A percentile compares a stretch with the other conserved stretches of the same genome.
Evolutionary conservation across 2,797 vertebrate genomes (phyloP).

Genomic region (Pantherophis vulpinus): DNA sequence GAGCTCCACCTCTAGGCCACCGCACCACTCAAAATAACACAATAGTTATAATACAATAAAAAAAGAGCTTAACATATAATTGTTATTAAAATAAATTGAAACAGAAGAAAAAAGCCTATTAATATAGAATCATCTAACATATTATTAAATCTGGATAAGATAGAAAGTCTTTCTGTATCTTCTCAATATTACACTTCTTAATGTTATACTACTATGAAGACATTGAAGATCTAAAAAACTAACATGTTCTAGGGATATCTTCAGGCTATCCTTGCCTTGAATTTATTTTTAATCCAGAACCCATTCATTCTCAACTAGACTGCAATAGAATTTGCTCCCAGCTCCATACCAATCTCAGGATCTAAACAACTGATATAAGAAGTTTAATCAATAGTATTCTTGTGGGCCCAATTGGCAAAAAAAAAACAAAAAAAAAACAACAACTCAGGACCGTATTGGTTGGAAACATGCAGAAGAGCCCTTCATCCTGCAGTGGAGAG

Average conservation of each 20-base stretch:
- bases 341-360: neutral
- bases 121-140: neutral
- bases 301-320: neutral
- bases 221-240: neutral
- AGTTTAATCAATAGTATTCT: neutral
- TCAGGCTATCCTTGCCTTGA: neutral
- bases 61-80: neutral
- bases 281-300: neutral
- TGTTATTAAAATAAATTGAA: neutral
- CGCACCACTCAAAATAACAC: neutral
- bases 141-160: neutral
- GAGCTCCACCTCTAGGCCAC: no score
- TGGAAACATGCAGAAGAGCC: no score
- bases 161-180: neutral
- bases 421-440: no score
- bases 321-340: neutral
- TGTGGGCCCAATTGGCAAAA: no score
- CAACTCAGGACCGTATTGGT: no score
- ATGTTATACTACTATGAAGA: neutral
- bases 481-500: no score
- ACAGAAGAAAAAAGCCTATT: neutral
- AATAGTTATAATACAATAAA: neutral
- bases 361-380: neutral
- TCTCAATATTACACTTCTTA: neutral
- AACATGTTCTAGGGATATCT: neutral